Conservation (phyloP, 2,888 invertebrate species). For the Calameuta pallipes region DNA sequence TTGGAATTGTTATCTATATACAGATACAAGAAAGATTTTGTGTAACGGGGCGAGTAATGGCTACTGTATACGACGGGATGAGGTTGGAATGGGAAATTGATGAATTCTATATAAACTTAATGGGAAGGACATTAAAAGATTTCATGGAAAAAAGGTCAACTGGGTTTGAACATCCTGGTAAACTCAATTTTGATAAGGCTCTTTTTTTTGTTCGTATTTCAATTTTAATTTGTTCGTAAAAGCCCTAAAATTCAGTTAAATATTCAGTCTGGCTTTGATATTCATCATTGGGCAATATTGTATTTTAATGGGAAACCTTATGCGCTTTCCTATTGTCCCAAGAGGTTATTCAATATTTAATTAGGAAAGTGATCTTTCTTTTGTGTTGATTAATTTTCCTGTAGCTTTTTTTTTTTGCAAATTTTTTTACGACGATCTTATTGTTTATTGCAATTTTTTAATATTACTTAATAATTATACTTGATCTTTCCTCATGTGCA, state of each 20-base stretch:
- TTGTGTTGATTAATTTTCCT: neutral
- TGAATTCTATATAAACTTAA: neutral
- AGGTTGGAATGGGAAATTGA: neutral
- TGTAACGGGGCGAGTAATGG: neutral
- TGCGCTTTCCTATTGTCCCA: neutral
- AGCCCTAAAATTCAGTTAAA: neutral
- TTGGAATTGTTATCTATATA: neutral
- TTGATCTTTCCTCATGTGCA: neutral
- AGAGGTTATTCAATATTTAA: neutral
- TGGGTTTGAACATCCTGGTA: neutral
- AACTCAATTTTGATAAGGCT: conserved; percentile 10
- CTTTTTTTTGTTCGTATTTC: neutral
- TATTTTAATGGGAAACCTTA: neutral
- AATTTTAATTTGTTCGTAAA: conserved; percentile 17
- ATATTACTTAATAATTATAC: neutral
- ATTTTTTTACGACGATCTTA: neutral
- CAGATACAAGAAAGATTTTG: neutral
- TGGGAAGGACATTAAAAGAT: neutral
- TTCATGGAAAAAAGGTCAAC: neutral
- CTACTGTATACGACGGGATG: neutral
- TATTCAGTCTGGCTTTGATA: neutral
- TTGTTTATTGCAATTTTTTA: neutral
- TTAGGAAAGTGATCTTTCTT: neutral
- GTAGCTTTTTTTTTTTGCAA: neutral
- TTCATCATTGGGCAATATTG: neutral